These are phyloP conservation scores for Sterna hirundo DNA, from an alignment of 2,113 vertebrate genomes.

Conservation along the genomic window DNA sequence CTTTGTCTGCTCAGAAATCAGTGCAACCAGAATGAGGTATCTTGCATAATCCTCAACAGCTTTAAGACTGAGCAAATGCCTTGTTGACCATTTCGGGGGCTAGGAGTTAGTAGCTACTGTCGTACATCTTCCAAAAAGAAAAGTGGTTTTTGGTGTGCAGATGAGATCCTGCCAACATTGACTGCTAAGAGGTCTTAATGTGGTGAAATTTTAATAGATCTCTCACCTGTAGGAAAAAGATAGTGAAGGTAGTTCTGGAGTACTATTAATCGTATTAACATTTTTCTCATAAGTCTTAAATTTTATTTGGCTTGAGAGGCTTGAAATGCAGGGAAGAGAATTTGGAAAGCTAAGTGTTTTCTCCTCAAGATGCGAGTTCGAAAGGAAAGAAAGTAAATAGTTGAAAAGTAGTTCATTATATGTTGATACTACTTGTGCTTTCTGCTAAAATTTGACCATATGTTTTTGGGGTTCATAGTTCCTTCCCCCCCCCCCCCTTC, in stretches of 20 bases:
- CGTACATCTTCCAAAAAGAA: neutral
- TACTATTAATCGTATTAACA: neutral
- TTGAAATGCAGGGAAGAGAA: neutral
- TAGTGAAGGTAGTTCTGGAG: neutral
- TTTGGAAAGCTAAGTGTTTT: neutral
- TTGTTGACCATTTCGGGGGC: neutral
- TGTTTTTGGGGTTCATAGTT: neutral
- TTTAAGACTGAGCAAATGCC: neutral
- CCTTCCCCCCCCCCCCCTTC: accelerated
- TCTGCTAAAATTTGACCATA: neutral
- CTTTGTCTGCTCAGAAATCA: neutral
- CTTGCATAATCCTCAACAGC: neutral
- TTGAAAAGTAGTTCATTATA: neutral
- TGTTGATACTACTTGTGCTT: neutral
- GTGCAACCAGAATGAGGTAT: neutral
- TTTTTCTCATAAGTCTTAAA: neutral
- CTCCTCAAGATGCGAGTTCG: neutral
- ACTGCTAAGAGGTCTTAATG: neutral
- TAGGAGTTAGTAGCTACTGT: neutral
- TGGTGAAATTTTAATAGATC: neutral
- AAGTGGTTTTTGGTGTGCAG: neutral
- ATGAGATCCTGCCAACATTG: neutral
- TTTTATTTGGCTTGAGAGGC: neutral
- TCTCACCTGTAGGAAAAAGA: neutral
- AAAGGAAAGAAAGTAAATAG: neutral